A percentile compares a stretch with the other conserved stretches of the same genome.
These are phyloP conservation scores for Alligator mississippiensis DNA, from an alignment of 2,113 vertebrate genomes.

Conservation along the genomic window DNA sequence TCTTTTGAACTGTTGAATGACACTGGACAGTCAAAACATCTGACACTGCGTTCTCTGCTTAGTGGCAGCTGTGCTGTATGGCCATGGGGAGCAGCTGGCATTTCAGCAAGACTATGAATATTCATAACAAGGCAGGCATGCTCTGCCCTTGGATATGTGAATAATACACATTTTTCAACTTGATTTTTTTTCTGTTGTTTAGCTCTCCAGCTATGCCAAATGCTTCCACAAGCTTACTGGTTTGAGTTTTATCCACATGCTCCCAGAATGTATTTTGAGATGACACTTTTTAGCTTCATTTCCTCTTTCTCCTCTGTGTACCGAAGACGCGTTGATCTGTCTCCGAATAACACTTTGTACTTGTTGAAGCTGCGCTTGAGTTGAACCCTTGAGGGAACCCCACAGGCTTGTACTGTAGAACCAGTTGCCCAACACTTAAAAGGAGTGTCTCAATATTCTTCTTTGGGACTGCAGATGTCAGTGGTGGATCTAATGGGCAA, in stretches of 20 bases:
- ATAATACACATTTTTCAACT: neutral
- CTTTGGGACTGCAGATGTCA: neutral
- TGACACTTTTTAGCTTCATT: neutral
- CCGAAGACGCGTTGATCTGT: neutral
- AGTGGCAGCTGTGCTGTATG: constrained; percentile 14
- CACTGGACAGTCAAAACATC: neutral
- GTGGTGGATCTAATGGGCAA: rapidly evolving
- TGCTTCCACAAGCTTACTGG: neutral
- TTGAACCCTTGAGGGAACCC: neutral
- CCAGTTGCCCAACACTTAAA: neutral
- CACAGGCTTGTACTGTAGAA: neutral
- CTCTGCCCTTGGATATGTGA: neutral
- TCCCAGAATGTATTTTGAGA: neutral
- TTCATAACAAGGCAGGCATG: neutral
- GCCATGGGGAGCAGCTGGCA: neutral
- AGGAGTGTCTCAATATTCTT: neutral
- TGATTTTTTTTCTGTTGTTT: neutral
- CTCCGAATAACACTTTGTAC: neutral
- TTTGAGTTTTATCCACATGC: neutral
- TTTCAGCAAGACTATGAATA: neutral
- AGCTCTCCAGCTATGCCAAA: neutral
- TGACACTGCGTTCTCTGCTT: constrained; percentile 16
- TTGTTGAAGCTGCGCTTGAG: neutral
- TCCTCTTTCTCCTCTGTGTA: neutral
- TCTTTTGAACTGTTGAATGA: neutral